These are phyloP conservation scores for Tetraneura akinire DNA, from an alignment of 1,140 invertebrate genomes.

Conservation along the genomic window DNA sequence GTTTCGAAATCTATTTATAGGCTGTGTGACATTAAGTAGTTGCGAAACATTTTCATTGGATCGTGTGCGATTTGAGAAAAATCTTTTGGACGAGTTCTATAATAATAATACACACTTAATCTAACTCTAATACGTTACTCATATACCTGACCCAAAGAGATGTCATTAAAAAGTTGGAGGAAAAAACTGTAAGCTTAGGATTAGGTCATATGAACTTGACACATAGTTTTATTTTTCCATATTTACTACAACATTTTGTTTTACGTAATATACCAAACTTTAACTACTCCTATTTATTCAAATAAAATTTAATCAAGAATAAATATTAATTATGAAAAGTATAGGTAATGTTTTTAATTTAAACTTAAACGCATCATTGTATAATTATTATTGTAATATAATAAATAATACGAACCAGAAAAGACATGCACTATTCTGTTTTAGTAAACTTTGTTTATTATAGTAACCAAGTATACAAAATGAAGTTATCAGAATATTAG, in stretches of 20 bases:
- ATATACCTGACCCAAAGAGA: background rate
- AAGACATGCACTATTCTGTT: too few species aligned
- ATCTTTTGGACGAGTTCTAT: background rate
- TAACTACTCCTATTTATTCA: too few species aligned
- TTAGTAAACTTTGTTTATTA: too few species aligned
- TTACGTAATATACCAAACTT: too few species aligned
- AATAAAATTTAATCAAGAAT: too few species aligned
- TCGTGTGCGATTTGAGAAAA: background rate
- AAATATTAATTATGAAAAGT: too few species aligned
- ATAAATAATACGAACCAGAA: too few species aligned
- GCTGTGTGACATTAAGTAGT: constrained; percentile 36
- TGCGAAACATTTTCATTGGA: background rate
- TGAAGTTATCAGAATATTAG: background rate
- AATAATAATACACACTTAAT: background rate
- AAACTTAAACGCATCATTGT: background rate
- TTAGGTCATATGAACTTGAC: constrained; percentile 33
- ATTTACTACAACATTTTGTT: too few species aligned
- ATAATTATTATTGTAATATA: background rate
- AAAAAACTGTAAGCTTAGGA: background rate
- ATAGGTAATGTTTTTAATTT: too few species aligned
- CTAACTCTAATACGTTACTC: background rate
- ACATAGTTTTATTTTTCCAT: too few species aligned
- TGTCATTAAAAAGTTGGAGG: background rate
- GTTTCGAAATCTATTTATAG: constrained; percentile 22
- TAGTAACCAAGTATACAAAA: too few species aligned